Evolutionary conservation across 2,113 vertebrate genomes (phyloP).

Genomic region (Phylloscopus whistleri): DNA sequence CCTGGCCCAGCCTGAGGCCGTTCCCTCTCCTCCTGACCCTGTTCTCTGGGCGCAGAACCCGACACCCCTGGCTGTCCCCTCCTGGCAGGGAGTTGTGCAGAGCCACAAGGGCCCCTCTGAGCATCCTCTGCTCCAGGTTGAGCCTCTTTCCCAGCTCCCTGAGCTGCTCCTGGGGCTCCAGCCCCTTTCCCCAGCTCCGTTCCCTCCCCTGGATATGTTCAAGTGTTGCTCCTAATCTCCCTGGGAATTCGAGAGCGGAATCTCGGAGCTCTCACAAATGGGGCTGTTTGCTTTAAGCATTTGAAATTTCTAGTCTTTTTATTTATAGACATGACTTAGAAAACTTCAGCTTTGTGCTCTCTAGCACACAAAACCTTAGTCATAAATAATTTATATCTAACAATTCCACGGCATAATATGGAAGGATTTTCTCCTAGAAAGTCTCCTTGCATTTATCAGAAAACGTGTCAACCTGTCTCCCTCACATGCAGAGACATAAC

Average conservation of each 20-base stretch:
- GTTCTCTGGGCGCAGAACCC: neutral
- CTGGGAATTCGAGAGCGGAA: rapidly evolving
- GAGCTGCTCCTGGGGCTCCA: neutral
- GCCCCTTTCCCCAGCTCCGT: rapidly evolving
- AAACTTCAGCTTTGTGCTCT: neutral
- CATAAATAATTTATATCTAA: neutral
- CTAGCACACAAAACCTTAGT: neutral
- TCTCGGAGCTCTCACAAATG: neutral
- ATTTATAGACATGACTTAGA: neutral
- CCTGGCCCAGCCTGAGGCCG: rapidly evolving
- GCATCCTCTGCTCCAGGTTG: neutral
- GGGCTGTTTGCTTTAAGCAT: neutral
- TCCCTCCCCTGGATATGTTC: neutral
- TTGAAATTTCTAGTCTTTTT: neutral
- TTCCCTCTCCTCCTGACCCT: neutral
- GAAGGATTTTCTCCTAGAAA: neutral
- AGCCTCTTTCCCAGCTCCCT: neutral
- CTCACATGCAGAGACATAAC: neutral
- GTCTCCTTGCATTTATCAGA: neutral
- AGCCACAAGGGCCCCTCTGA: neutral
- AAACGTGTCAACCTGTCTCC: neutral
- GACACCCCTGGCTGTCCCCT: rapidly evolving
- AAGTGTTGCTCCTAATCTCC: neutral
- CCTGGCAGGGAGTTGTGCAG: neutral
- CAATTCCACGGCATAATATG: neutral